Base-by-base conservation (phyloP, 2,113 vertebrate species). In the Scytalopus superciliaris region DNA sequence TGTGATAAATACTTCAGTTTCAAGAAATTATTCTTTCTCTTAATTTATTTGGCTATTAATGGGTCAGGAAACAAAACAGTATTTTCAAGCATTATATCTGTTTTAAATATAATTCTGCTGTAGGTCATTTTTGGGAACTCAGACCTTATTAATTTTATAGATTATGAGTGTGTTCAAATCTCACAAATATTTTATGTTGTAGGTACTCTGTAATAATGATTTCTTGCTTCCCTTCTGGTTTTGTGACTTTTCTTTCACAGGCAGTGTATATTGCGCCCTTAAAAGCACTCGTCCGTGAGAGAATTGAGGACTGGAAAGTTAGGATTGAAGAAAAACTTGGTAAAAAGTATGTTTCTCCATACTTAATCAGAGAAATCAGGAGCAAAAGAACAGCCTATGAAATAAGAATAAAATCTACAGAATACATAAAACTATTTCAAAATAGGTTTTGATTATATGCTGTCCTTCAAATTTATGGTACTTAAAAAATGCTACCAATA, bases 221-320 rank as follows among this genome's bases (percentile, higher is more conserved):
- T 59, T 74, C 40, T n/a, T 53, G 11, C 45, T 89, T 77, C 77
- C 70, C 50, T 76, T 93, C 21, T 25, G 53, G 35, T 62, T 90
- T 62, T 92, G 80, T 95, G 37, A 31, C 76, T 94, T 69, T 96
- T 92, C 81, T 82, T 81, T 95, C 94, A 12, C 80, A 99, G 99
- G 99, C 99, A 73, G 99, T 99, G 30, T 99, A 99, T 83, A 99
- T 99, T 56, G 99, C 99, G 19, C 99, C 99, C 10, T 94, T 99
- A 70, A 99, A 99, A 96, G 99, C 99, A 30, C 97, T 99, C 6
- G 99, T 99, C 69, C 98, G 99, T 87, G 99, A 99, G 93, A 98
- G 99, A 97, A 99, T 99, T 77, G 99, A 99, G 92, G 99, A 99
- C 94, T 99, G 99, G 99, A 99, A 99, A 98, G 39, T 99, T 93